Conservation (phyloP, 2,113 vertebrate species). For the Myotis lucifugus region DNA sequence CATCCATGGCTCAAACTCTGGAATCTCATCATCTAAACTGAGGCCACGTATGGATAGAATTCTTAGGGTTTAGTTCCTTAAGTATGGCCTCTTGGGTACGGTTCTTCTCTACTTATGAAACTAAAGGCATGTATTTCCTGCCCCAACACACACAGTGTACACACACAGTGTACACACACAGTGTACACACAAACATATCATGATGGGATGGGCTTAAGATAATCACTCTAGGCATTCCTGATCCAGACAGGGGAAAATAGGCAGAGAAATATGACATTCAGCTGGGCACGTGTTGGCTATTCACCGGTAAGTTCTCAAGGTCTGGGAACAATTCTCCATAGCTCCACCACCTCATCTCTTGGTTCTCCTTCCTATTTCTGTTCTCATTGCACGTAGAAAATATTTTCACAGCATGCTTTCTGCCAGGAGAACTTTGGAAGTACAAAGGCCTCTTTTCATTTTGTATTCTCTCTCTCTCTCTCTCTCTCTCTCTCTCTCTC, state of each 20-base stretch:
- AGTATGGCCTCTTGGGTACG: neutral
- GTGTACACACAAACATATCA: neutral
- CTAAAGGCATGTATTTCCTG: neutral
- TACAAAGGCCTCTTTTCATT: neutral
- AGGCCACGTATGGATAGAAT: neutral
- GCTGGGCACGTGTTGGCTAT: neutral
- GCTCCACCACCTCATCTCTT: neutral
- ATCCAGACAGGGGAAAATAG: neutral
- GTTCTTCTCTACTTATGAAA: neutral
- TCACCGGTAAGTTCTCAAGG: neutral
- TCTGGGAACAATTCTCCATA: neutral
- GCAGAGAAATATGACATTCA: neutral
- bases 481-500: too few relatives aligned
- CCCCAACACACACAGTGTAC: neutral
- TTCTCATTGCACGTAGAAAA: neutral
- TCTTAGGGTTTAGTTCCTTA: neutral
- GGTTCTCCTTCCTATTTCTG: neutral
- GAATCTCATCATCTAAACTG: neutral
- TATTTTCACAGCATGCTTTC: neutral
- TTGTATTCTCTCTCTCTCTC: neutral
- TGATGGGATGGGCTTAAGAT: neutral
- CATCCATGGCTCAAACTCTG: neutral
- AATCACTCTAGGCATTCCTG: neutral
- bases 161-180: neutral
- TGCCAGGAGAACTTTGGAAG: neutral